Base-by-base conservation (phyloP, 2,113 vertebrate genomes). In the Sylvilagus bachmani region DNA sequence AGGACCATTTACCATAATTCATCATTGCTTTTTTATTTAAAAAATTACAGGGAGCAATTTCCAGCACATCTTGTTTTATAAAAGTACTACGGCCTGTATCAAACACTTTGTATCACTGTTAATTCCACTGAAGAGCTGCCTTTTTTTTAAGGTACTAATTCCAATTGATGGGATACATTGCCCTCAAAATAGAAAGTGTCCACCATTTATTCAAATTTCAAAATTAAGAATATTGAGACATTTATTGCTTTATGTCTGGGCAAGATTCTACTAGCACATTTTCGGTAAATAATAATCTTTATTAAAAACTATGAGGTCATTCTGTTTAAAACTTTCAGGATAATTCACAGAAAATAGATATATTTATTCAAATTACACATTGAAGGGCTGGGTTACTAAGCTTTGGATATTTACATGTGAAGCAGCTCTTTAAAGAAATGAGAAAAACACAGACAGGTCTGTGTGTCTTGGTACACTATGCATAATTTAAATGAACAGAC, bases 401-500 rank as follows among this genome's bases (percentile, higher is more conserved):
- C 88, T 93, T 58, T 75, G 93, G 90, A 97, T 38, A 95, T 82
- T 91, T 87, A 14, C 73, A 91, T 74, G 93, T 97, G 75, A 97
- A 97, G 98, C 98, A 98, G 98, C 98, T 98, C 98, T 98, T 98
- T 97, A 98, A 98, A 98, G 98, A 98, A 96, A 96, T 89, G 97
- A 97, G 70, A 97, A 64, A 92, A 73, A 93, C 88, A 96, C 90
- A 96, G 95, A 86, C 16, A 96, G 91, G 62, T 96, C 96, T 95
- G 85, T 93, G 92, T 97, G 86, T 93, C 93, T 97, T 95, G 86
- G 86, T 95, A 93, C 95, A 97, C 97, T 89, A 90, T 53, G 96
- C 80, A 81, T 80, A 96, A 96, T 27, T 96, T 81, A 97, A 98
- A 98, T 97, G 85, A 97, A 93, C 93, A 98, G 97, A 98, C 89